Evolutionary conservation across 2,797 vertebrate species (phyloP), one percentile per base, ranked within the genome.

Genomic region (Gouania willdenowi): DNA sequence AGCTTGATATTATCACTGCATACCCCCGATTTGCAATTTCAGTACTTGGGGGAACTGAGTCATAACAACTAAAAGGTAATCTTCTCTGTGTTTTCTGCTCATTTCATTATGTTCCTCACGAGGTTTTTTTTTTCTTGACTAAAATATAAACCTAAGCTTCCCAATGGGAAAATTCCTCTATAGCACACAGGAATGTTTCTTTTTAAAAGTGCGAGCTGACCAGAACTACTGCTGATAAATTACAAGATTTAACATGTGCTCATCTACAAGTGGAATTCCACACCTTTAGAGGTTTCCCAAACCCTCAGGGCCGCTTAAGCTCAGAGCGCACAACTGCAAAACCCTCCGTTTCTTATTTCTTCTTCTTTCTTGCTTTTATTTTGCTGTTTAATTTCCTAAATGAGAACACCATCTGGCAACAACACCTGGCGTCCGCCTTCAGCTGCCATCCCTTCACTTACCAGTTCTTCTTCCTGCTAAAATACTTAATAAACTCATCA

Each of bases 351-450:
- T n/a, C n/a, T n/a, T n/a, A n/a, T n/a, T n/a, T n/a, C n/a, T n/a
- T n/a, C n/a, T n/a, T n/a, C 43, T 52, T 63, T 66, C 30, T 61
- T 39, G 50, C 36, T 76, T 66, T 65, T 52, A 60, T 72, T 72
- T 74, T 63, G 54, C 39, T 28, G 41, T 69, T 69, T 43, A 43
- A 79, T 79, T 75, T 69, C 53, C 66, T 67, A 66, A 77, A 58
- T 60, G 50, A 57, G 61, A 59, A 50, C 49, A 66, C 72, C 75
- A 85, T 81, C 74, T 84, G 81, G 65, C 58, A 46, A 59, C 48
- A 46, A 54, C 75, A 78, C 49, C 51, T 59, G 41, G 45, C 56
- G 49, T 3, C 17, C 8, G 25, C 2, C 21, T 48, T 45, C 49
- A 33, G 34, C 63, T 42, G 26, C 41, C 26, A 6, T 20, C 22